phyloP scores from a whole-genome alignment of 1,140 invertebrate genomes.

The Cydia pomonella region DNA sequence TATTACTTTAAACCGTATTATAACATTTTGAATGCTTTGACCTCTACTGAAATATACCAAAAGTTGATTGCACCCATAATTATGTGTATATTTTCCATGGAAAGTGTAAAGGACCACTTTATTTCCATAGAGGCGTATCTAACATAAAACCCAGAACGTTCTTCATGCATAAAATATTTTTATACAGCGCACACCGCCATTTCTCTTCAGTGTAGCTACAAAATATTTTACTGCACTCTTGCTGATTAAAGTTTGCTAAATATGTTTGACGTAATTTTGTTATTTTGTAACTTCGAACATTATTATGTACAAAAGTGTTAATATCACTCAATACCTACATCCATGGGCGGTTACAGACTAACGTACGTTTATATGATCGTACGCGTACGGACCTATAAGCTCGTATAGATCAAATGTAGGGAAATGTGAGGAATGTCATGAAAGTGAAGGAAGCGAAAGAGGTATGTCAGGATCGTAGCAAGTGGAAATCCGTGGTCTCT shows the following conservation, averaged over 20 bases:
- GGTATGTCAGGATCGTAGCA: too few species aligned
- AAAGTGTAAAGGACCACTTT: not conserved
- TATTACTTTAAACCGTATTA: too few species aligned
- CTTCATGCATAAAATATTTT: slow-evolving; percentile 33
- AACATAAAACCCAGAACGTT: not conserved
- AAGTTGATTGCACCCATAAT: not conserved
- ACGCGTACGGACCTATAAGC: too few species aligned
- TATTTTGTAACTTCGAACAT: not conserved
- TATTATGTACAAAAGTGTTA: not conserved
- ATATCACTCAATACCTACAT: too few species aligned
- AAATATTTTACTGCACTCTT: slow-evolving; percentile 22
- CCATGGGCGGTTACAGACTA: too few species aligned
- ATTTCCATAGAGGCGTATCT: not conserved
- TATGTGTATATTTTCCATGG: not conserved
- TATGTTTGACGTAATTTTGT: not conserved
- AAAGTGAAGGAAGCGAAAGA: too few species aligned
- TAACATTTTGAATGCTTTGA: too few species aligned
- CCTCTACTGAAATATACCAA: too few species aligned
- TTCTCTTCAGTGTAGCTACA: slow-evolving; percentile 23
- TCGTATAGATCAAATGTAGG: too few species aligned
- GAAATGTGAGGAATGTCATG: too few species aligned
- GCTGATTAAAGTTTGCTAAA: slow-evolving; percentile 19
- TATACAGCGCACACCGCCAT: slow-evolving; percentile 9
- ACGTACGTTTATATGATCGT: too few species aligned
- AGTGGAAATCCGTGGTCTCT: too few species aligned